phyloP scores from a whole-genome alignment of 2,888 invertebrate genomes.

The Napeogenes sylphis region DNA sequence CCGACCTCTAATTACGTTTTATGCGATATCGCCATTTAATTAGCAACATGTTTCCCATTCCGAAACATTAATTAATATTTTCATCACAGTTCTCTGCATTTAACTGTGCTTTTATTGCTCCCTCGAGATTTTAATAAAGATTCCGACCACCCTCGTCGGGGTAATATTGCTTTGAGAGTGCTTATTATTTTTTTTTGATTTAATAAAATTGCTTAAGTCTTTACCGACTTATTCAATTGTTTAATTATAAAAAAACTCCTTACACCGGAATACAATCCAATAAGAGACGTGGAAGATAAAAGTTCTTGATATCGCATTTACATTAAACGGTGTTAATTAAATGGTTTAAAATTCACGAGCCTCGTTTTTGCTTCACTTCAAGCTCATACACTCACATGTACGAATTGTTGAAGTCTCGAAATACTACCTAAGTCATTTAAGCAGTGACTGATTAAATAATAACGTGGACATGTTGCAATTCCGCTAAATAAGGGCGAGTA shows the following conservation, averaged over 20 bases:
- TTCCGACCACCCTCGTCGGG: conserved; percentile 72
- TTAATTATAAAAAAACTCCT: conserved; percentile 10
- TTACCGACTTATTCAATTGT: conserved; percentile 41
- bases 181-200: conserved; percentile 62
- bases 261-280: neutral
- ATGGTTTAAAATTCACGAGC: neutral
- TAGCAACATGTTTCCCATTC: conserved; percentile 77
- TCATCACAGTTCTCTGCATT: conserved; percentile 74
- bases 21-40: conserved; percentile 77
- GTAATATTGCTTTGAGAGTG: conserved; percentile 67
- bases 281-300: neutral
- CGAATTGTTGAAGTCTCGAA: neutral
- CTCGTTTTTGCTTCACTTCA: neutral
- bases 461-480: conserved; percentile 38
- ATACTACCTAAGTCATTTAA: conserved; percentile 2
- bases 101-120: conserved; percentile 76
- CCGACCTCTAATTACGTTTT: conserved; percentile 75
- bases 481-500: conserved; percentile 60
- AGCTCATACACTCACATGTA: neutral
- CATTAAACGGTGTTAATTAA: conserved; percentile 3
- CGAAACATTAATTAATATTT: conserved; percentile 77
- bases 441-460: conserved; percentile 10
- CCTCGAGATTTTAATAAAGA: conserved; percentile 76
- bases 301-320: neutral
- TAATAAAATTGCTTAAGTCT: conserved; percentile 52